Evolutionary conservation across 1,140 invertebrate species (phyloP).

Genomic region (Piezodorus guildinii): DNA sequence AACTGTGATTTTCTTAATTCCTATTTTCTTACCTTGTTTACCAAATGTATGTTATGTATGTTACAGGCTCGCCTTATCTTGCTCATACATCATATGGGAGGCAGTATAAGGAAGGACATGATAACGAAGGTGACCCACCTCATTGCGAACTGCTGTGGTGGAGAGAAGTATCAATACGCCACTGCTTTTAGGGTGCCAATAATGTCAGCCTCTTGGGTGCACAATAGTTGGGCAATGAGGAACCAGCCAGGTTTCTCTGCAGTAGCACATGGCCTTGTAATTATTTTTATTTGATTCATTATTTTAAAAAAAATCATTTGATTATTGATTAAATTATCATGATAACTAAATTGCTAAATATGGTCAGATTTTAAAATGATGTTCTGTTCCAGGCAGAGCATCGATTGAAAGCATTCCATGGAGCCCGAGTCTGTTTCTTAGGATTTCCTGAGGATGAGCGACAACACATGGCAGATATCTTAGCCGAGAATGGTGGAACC

Average conservation of each 20-base stretch:
- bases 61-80: conserved; percentile 64
- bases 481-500: conserved; percentile 72
- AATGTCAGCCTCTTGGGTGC: conserved; percentile 77
- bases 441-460: conserved; percentile 81
- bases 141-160: conserved; percentile 71
- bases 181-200: conserved; percentile 79
- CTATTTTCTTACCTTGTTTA: no score
- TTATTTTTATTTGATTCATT: conserved; percentile 30
- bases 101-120: conserved; percentile 81
- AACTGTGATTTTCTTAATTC: no score
- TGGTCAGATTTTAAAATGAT: no score
- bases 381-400: conserved; percentile 41
- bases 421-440: conserved; percentile 72
- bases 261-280: conserved; percentile 56
- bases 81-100: conserved; percentile 87
- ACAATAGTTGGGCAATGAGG: conserved; percentile 66
- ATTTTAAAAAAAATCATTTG: not conserved
- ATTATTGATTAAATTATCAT: no score
- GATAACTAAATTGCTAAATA: no score
- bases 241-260: conserved; percentile 55
- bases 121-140: conserved; percentile 80
- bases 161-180: conserved; percentile 81
- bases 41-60: no score
- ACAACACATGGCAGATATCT: conserved; percentile 79
- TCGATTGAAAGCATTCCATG: conserved; percentile 78